phyloP scores from a whole-genome alignment of 2,888 invertebrate genomes.

The Cryptus armator region DNA sequence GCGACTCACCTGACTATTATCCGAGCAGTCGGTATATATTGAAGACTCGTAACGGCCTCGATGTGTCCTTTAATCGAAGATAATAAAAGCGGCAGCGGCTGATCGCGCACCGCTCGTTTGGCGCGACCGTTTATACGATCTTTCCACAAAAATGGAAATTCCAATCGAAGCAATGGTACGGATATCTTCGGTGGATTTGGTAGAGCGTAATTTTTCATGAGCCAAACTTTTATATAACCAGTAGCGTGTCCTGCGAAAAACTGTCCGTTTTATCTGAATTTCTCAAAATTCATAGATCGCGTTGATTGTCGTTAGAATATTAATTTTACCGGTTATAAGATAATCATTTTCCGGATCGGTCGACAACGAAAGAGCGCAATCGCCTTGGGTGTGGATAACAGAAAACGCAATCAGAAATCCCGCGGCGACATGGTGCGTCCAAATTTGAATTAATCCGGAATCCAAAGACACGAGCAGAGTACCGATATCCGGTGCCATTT shows the following conservation, averaged over 20 bases:
- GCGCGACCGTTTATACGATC: slow-evolving; percentile 90
- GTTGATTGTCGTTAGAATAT: neutral
- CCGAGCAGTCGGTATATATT: slow-evolving; percentile 89
- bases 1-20: slow-evolving; percentile 89
- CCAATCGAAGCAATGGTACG: slow-evolving; percentile 88
- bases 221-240: slow-evolving; percentile 94
- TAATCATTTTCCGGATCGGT: slow-evolving; percentile 90
- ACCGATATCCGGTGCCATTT: slow-evolving; percentile 87
- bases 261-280: neutral
- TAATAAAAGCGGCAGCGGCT: slow-evolving; percentile 89
- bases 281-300: slow-evolving; percentile 18
- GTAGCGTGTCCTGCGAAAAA: slow-evolving; percentile 85
- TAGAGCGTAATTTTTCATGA: slow-evolving; percentile 89
- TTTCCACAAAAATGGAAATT: slow-evolving; percentile 91
- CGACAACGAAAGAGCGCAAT: slow-evolving; percentile 89
- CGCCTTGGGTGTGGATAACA: slow-evolving; percentile 89
- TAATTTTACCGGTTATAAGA: slow-evolving; percentile 89
- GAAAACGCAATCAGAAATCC: slow-evolving; percentile 90
- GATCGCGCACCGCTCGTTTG: slow-evolving; percentile 88
- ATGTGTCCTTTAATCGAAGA: slow-evolving; percentile 91
- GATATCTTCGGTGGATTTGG: slow-evolving; percentile 85
- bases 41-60: slow-evolving; percentile 89
- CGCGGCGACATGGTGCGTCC: slow-evolving; percentile 92
- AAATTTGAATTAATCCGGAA: slow-evolving; percentile 92
- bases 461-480: slow-evolving; percentile 91